phyloP scores from a whole-genome alignment of 2,113 vertebrate species.

The Tringa solitaria region DNA sequence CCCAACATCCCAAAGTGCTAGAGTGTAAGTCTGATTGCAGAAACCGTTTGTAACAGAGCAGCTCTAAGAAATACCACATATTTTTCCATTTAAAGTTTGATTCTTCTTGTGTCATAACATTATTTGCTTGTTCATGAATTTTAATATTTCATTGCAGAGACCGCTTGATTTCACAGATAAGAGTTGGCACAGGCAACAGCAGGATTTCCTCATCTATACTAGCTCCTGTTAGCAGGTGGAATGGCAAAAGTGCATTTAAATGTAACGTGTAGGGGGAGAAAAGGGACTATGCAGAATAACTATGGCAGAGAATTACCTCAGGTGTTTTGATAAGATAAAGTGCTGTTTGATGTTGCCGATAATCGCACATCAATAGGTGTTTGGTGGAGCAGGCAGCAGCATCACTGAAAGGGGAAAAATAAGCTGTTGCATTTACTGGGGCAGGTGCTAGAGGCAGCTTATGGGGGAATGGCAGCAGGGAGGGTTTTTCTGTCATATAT shows the following conservation, averaged over 20 bases:
- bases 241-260: neutral
- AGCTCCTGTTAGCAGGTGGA: neutral
- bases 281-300: neutral
- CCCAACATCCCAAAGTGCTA: neutral
- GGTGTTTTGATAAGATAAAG: neutral
- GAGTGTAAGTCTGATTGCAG: neutral
- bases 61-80: neutral
- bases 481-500: neutral
- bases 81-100: neutral
- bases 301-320: neutral
- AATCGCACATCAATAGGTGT: neutral
- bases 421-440: accelerated
- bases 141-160: neutral
- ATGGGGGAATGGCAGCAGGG: neutral
- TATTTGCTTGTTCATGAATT: neutral
- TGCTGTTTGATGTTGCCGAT: neutral
- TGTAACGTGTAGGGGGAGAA: accelerated
- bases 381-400: neutral
- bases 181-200: neutral
- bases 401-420: neutral
- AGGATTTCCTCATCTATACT: neutral
- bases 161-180: neutral
- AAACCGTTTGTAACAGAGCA: neutral
- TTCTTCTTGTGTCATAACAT: neutral
- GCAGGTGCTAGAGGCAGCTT: neutral